Evolutionary conservation across 2,888 invertebrate genomes (phyloP).

Genomic region (Leptopilina drosophilae): DNA sequence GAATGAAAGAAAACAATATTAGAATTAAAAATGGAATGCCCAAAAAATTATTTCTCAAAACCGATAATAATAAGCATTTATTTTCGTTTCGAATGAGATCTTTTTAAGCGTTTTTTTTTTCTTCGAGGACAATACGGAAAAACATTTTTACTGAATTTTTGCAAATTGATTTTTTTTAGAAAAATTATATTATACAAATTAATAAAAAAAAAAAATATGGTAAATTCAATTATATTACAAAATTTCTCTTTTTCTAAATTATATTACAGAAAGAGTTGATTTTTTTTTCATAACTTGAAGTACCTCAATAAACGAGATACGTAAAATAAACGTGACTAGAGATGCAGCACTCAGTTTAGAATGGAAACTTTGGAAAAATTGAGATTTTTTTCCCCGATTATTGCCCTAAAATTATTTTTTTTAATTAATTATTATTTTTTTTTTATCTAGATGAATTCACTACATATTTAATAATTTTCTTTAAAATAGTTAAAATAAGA

Average conservation of each 20-base stretch:
- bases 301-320: not conserved
- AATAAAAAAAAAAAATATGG: too few species aligned
- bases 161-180: not conserved
- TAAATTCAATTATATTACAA: not conserved
- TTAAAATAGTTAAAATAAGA: slow-evolving; percentile 5
- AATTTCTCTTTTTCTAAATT: not conserved
- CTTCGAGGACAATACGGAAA: not conserved
- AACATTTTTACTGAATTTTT: not conserved
- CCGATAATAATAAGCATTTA: not conserved
- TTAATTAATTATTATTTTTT: too few species aligned
- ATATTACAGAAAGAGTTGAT: not conserved
- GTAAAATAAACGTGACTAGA: slow-evolving; percentile 25
- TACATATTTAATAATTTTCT: slow-evolving; percentile 4
- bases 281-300: not conserved
- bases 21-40: slow-evolving; percentile 16
- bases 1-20: not conserved
- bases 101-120: slow-evolving; percentile 6
- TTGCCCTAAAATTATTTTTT: not conserved
- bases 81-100: slow-evolving; percentile 16
- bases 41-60: not conserved
- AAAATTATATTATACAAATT: not conserved
- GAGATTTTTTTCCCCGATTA: slow-evolving; percentile 13
- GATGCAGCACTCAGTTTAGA: slow-evolving; percentile 11
- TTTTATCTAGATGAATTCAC: not conserved
- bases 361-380: slow-evolving; percentile 36